phyloP scores from a whole-genome alignment of 2,797 vertebrate genomes.

The Huso huso region DNA sequence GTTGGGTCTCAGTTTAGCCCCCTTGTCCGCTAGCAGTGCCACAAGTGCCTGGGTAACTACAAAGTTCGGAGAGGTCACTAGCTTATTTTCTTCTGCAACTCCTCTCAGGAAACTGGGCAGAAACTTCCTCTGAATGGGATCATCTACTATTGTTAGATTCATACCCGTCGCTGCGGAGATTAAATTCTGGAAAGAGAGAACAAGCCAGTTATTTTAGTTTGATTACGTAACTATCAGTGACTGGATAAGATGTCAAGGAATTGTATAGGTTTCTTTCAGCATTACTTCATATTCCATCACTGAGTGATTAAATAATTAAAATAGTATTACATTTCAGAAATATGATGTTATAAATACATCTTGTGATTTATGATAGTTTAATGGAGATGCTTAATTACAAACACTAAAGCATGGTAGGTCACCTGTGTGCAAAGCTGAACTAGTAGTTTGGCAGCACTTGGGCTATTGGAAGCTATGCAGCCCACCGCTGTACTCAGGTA shows the following conservation, averaged over 20 bases:
- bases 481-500: constrained; percentile 95
- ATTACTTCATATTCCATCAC: too few relatives aligned
- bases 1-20: constrained; percentile 78
- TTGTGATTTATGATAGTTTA: background rate
- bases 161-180: constrained; percentile 95
- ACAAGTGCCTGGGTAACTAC: constrained; percentile 96
- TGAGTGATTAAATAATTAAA: too few relatives aligned
- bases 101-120: constrained; percentile 89
- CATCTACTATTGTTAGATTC: constrained; percentile 91
- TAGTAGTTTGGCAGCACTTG: constrained; percentile 86
- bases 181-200: constrained; percentile 69
- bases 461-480: constrained; percentile 89
- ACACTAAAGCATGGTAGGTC: background rate
- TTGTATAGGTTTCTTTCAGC: too few relatives aligned
- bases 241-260: too few relatives aligned
- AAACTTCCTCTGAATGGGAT: constrained; percentile 92
- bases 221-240: too few relatives aligned
- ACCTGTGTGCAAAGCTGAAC: constrained; percentile 94
- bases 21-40: constrained; percentile 89
- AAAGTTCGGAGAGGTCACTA: constrained; percentile 92
- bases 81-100: constrained; percentile 93
- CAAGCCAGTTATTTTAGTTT: constrained; percentile 4
- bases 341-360: background rate
- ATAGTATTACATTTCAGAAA: background rate
- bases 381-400: too few relatives aligned